A percentile compares a stretch with the other conserved stretches of the same genome.
These are phyloP conservation scores for Tipula confusa DNA, from an alignment of 2,888 invertebrate genomes.

Conservation along the genomic window DNA sequence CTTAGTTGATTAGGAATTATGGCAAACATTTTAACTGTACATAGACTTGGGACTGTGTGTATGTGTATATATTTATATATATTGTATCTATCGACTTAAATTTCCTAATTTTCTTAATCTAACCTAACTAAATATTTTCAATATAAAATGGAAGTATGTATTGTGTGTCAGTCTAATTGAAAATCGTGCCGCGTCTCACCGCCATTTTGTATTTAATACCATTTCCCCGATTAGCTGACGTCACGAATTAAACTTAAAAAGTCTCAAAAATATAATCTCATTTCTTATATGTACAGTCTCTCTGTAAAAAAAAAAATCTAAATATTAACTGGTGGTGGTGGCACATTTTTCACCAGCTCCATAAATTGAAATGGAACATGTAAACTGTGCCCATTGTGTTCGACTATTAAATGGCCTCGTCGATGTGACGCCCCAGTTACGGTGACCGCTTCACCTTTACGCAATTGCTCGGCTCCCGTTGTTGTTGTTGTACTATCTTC, in stretches of 20 bases:
- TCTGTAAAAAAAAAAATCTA: constrained; percentile 30
- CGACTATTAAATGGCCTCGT: constrained; percentile 83
- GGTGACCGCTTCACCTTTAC: constrained; percentile 80
- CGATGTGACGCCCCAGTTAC: constrained; percentile 83
- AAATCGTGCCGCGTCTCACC: background rate
- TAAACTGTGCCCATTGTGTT: constrained; percentile 67
- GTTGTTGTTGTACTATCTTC: constrained; percentile 52
- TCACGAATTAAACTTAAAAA: background rate
- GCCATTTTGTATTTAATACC: constrained; percentile 1
- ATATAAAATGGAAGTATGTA: background rate
- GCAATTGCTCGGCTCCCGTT: constrained; percentile 52
- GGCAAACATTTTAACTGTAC: background rate
- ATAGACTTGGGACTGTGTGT: background rate
- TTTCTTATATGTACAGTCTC: constrained; percentile 1
- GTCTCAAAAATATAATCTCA: constrained; percentile 20
- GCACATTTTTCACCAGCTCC: constrained; percentile 57
- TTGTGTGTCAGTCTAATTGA: background rate
- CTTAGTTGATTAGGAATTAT: background rate
- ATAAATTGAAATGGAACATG: constrained; percentile 81
- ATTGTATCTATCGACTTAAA: no score
- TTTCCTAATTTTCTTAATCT: background rate
- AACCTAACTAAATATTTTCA: background rate
- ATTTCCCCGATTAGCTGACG: background rate
- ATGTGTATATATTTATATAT: no score
- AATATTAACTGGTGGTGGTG: constrained; percentile 37